These are phyloP conservation scores for Hypomecis atomaria DNA, from an alignment of 2,888 invertebrate genomes.

Conservation along the genomic window DNA sequence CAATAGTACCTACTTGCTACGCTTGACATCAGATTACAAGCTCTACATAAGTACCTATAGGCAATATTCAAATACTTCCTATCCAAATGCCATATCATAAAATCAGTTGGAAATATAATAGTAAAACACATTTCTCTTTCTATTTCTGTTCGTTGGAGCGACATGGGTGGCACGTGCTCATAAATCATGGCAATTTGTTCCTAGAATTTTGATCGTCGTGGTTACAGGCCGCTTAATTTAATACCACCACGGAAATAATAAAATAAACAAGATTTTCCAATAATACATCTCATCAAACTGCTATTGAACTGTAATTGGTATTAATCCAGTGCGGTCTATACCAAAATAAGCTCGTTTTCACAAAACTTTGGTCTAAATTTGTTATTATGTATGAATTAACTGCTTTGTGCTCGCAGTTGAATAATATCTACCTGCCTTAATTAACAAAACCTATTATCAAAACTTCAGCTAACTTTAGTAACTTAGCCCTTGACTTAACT, in stretches of 20 bases:
- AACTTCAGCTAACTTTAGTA: background rate
- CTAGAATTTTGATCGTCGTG: conserved; percentile 53
- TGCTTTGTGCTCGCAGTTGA: too few relatives aligned
- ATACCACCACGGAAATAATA: conserved; percentile 37
- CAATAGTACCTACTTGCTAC: too few relatives aligned
- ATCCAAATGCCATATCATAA: conserved; percentile 12
- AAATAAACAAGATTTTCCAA: conserved; percentile 22
- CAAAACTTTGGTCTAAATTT: background rate
- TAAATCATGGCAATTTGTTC: conserved; percentile 79
- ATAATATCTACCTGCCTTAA: too few relatives aligned
- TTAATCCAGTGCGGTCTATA: conserved; percentile 8
- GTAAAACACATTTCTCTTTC: conserved; percentile 54
- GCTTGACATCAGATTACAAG: too few relatives aligned
- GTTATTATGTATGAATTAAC: too few relatives aligned
- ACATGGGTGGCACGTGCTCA: conserved; percentile 72
- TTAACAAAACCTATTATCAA: too few relatives aligned
- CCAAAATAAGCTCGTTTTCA: background rate
- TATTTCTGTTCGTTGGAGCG: conserved; percentile 63
- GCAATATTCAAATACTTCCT: background rate
- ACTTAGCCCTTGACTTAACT: background rate
- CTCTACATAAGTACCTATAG: too few relatives aligned
- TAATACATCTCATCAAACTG: background rate
- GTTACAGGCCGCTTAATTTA: conserved; percentile 36
- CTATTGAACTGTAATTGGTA: background rate
- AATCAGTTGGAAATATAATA: conserved; percentile 24